Conservation (phyloP, 2,888 invertebrate species). For the Cryptus viduatorius region DNA sequence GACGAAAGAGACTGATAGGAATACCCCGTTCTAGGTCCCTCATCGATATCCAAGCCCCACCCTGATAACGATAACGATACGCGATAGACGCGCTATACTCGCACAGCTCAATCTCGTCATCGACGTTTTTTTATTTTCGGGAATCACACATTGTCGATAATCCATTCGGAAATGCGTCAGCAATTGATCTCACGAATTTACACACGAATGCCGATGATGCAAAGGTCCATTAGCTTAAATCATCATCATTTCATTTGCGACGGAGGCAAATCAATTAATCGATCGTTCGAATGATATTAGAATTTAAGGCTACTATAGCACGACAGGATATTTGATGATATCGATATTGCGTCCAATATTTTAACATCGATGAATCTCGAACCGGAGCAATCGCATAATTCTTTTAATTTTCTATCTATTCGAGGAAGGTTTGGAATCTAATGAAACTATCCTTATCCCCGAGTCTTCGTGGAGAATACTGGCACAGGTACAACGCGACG, state of each 20-base stretch:
- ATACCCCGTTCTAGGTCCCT: conserved; percentile 81
- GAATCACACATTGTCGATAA: conserved; percentile 30
- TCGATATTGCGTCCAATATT: conserved; percentile 3
- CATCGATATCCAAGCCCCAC: conserved; percentile 84
- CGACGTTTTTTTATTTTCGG: conserved; percentile 31
- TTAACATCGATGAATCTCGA: conserved; percentile 10
- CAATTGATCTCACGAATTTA: not conserved
- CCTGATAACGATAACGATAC: conserved; percentile 81
- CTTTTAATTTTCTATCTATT: not conserved
- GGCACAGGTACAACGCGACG: conserved; percentile 17
- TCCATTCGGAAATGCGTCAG: conserved; percentile 15
- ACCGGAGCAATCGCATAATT: not conserved
- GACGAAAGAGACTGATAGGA: conserved; percentile 80
- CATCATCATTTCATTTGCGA: too few species aligned
- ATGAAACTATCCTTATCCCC: conserved; percentile 53
- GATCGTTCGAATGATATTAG: not conserved
- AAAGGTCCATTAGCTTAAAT: conserved; percentile 11
- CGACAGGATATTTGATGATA: not conserved
- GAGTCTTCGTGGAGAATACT: conserved; percentile 59
- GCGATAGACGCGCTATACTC: conserved; percentile 72
- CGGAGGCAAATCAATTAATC: conserved; percentile 21
- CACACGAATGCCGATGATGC: not conserved
- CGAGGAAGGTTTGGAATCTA: not conserved
- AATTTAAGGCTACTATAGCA: conserved; percentile 11
- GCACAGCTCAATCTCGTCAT: not conserved